Evolutionary conservation across 1,140 invertebrate species (phyloP).

Genomic region (Harlomillsia oculata): DNA sequence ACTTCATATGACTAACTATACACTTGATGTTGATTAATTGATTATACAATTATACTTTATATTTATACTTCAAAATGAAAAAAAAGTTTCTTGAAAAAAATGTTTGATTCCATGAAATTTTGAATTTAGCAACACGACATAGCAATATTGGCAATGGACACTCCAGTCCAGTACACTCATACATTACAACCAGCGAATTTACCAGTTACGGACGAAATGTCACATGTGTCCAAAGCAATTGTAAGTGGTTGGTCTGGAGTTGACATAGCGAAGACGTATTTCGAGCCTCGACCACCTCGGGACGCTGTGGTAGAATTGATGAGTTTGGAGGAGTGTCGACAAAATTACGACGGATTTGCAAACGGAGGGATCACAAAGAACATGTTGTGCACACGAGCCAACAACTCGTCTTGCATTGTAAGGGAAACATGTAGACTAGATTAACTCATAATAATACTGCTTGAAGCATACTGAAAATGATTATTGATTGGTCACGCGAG

Average conservation of each 20-base stretch:
- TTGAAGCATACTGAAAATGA: too few species aligned
- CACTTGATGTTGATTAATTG: too few species aligned
- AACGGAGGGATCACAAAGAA: conserved; percentile 6
- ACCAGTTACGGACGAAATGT: not conserved
- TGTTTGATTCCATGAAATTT: not conserved
- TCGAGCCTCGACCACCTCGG: not conserved
- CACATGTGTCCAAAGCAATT: conserved; percentile 13
- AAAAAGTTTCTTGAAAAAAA: not conserved
- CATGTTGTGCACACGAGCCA: conserved; percentile 13
- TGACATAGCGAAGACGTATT: conserved; percentile 11
- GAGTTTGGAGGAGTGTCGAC: conserved; percentile 10
- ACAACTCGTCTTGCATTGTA: conserved; percentile 18
- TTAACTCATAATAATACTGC: too few species aligned
- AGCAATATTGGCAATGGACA: conserved; percentile 69
- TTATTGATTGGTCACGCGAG: too few species aligned
- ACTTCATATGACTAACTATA: too few species aligned
- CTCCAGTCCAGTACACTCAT: conserved; percentile 60
- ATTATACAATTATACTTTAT: too few species aligned
- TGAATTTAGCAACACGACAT: conserved; percentile 67
- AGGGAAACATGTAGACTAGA: too few species aligned
- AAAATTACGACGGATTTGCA: conserved; percentile 19
- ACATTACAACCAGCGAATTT: conserved; percentile 53
- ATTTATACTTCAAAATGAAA: too few species aligned
- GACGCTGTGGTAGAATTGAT: conserved; percentile 19
- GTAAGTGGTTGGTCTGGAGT: conserved; percentile 21